Evolutionary conservation across 2,888 invertebrate genomes (phyloP).

Genomic region (Pecten maximus): DNA sequence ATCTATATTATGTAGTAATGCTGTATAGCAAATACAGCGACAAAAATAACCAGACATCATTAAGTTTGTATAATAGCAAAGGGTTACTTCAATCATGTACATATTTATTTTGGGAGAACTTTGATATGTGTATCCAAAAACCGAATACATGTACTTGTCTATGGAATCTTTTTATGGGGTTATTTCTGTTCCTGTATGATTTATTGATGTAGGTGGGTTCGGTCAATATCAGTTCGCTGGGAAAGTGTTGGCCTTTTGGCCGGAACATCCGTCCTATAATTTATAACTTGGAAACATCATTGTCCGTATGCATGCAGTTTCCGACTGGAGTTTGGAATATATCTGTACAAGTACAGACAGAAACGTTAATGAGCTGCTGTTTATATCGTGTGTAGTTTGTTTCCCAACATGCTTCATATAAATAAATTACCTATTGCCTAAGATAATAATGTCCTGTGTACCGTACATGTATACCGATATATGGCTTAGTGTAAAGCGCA

Average conservation of each 20-base stretch:
- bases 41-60: no score
- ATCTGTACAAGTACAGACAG: background rate
- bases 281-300: background rate
- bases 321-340: background rate
- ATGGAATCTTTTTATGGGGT: background rate
- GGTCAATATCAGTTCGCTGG: background rate
- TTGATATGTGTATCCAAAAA: background rate
- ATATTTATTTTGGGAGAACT: background rate
- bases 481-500: background rate
- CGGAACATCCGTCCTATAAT: background rate
- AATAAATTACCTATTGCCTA: background rate
- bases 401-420: background rate
- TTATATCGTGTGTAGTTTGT: background rate
- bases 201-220: background rate
- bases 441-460: background rate
- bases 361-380: background rate
- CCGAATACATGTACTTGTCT: background rate
- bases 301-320: background rate
- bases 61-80: background rate
- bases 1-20: no score
- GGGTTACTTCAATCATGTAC: no score
- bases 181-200: conserved; percentile 17
- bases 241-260: conserved; percentile 16
- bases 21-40: no score
- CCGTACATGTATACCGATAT: background rate